Evolutionary conservation across 2,113 vertebrate genomes (phyloP), one percentile per base, ranked within the genome.

Genomic region (Takifugu flavidus): DNA sequence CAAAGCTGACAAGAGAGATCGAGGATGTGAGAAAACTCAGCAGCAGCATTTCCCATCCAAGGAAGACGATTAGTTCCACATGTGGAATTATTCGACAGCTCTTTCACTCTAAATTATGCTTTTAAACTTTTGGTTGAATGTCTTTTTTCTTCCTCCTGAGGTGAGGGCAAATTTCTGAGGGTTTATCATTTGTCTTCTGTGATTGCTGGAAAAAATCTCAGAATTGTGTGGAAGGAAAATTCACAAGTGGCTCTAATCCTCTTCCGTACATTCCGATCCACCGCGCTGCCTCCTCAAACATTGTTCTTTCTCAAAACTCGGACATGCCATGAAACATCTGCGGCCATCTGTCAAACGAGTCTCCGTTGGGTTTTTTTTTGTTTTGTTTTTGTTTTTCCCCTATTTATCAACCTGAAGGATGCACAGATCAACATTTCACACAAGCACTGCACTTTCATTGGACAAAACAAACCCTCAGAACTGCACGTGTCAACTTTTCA

Each of bases 391-490:
- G 10, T 42, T 25, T 4, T 29, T 6, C 1, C 27, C 51, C 45
- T 39, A 20, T 20, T 10, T 39, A 39, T 39, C 34, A 8, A 39
- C 34, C 13, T 4, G 34, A 31, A 56, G 26, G 31, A 25, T 59
- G 34, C 62, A 59, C 68, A 25, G 44, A 58, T 66, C 28, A 25
- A 67, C 64, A 53, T 67, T 62, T 62, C 31, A 49, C 44, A 6
- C 4, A 39, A 70, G 68, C 55, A 51, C 66, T 26, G 71, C 65
- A 56, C 71, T 74, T 74, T 74, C 4, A 74, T 31, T 2, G 58
- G 63, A 73, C 59, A 1, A 49, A 29, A 47, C 28, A 2, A 53
- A 62, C 34, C 72, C 54, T 11, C 61, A 43, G 56, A 69, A 3
- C 61, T 50, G 43, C 58, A 58, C 39, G 49, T 20, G 4, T 28